Conservation (phyloP, 2,888 invertebrate genomes). For the Drosophila villosipedis region DNA sequence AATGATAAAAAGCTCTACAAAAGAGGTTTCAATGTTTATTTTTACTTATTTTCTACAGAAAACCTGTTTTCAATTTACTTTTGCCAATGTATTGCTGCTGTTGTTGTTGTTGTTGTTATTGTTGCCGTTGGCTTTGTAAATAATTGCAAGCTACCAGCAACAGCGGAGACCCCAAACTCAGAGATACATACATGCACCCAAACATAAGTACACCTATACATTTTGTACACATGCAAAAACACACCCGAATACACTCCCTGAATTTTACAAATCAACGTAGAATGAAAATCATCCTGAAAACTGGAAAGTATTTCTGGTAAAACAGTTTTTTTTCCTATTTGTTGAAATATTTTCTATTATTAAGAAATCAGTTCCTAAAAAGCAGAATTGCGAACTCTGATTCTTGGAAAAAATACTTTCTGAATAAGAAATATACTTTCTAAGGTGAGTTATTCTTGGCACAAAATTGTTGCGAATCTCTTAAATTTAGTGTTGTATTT, state of each 20-base stretch:
- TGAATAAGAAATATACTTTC: background rate
- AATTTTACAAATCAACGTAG: background rate
- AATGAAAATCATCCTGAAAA: background rate
- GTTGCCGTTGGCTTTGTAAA: conserved; percentile 75
- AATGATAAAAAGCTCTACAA: conserved; percentile 76
- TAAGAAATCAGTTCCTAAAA: background rate
- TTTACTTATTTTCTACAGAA: conserved; percentile 51
- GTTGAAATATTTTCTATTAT: background rate
- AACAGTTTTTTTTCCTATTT: background rate
- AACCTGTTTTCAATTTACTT: conserved; percentile 78
- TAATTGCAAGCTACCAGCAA: conserved; percentile 73
- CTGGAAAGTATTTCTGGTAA: background rate
- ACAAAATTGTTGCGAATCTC: background rate
- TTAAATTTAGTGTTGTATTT: background rate
- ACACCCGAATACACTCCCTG: background rate
- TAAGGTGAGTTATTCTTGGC: background rate
- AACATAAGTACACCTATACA: conserved; percentile 18
- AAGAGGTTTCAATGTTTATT: conserved; percentile 77
- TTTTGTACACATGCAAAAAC: conserved; percentile 43
- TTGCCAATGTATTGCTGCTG: conserved; percentile 56
- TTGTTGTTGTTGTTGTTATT: conserved; percentile 40
- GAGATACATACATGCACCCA: conserved; percentile 27
- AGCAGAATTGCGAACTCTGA: too few species aligned
- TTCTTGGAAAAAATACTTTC: background rate
- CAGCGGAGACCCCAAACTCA: conserved; percentile 68